Evolutionary conservation across 2,113 vertebrate genomes (phyloP), one percentile per base, ranked within the genome.

Genomic region (Myotis yumanensis): DNA sequence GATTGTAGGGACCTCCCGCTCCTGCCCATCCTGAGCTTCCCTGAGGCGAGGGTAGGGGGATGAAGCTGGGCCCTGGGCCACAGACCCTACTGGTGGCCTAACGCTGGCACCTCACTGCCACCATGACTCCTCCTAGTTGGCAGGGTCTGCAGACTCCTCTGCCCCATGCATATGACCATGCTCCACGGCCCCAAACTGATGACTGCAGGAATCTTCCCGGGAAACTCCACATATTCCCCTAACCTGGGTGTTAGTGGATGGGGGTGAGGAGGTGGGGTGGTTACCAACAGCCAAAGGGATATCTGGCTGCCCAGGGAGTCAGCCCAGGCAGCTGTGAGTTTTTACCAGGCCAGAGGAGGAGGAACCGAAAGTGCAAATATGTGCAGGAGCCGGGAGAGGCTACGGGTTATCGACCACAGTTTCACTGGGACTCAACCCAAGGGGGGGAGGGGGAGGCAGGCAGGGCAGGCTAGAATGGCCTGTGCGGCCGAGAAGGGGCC

Each of bases 381-480:
- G 79, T 40, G 68, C 93, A 4, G 5, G 92, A 96, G 89, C 72
- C 0, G 7, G 86, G 94, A 94, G 86, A 96, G 97, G 96, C 68
- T 17, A n/a, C 6, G 37, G 93, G 94, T 52, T 96, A 96, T 91
- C 37, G 37, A 93, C 80, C 57, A 77, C 1, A 89, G 97, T 97
- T 97, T 97, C 97, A 89, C 79, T 97, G 97, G 98, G 98, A 97
- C 0, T 0, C 2, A 4, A 51, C 97, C 97, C 97, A 97, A 97
- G 0, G 0, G 28, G 28, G 66, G 35, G 79, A 68, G 88, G 57
- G 87, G 76, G 76, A 37, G 0, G 16, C 51, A n/a, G 66, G 52
- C 54, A 59, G 62, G 81, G 82, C 91, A 0, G 5, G 72, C 80
- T 5, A 15, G 48, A 92, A 92, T 64, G 85, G 90, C 62, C 77